phyloP scores from a whole-genome alignment of 1,140 invertebrate species.

The Pygmarrhopalites habei region DNA sequence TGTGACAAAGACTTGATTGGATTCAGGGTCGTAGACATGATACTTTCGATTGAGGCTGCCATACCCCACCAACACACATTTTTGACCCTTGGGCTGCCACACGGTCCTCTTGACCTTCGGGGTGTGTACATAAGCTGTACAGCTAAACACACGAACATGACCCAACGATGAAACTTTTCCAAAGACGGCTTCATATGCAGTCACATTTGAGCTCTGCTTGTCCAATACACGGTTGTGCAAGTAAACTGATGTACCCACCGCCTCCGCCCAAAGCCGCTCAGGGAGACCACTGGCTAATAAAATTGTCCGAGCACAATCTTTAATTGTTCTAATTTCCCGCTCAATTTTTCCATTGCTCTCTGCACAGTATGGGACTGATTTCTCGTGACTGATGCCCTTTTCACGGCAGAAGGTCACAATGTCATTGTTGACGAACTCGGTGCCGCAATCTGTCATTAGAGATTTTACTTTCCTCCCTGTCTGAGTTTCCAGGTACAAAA shows the following conservation, averaged over 20 bases:
- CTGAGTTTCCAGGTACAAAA: background rate
- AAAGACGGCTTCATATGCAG: constrained; percentile 16
- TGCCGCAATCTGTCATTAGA: constrained; percentile 22
- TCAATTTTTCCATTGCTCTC: constrained; percentile 47
- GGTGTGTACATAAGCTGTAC: constrained; percentile 11
- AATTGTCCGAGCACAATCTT: constrained; percentile 43
- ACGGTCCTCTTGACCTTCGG: background rate
- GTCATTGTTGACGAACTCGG: constrained; percentile 26
- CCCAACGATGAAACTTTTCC: constrained; percentile 3
- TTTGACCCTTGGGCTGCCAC: constrained; percentile 9
- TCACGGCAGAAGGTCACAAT: background rate
- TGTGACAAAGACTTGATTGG: background rate
- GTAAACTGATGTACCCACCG: constrained; percentile 45
- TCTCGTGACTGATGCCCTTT: background rate
- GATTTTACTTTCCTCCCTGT: background rate
- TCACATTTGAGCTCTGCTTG: constrained; percentile 4
- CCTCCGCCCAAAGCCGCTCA: constrained; percentile 45
- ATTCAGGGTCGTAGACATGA: background rate
- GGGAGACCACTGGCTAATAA: constrained; percentile 42
- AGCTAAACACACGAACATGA: constrained; percentile 23
- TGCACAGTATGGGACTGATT: background rate
- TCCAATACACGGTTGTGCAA: constrained; percentile 16
- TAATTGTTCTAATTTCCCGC: constrained; percentile 44
- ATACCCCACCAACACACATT: constrained; percentile 15
- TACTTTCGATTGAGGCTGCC: background rate